Conservation (phyloP, 2,888 invertebrate species). For the Patella pellucida region DNA sequence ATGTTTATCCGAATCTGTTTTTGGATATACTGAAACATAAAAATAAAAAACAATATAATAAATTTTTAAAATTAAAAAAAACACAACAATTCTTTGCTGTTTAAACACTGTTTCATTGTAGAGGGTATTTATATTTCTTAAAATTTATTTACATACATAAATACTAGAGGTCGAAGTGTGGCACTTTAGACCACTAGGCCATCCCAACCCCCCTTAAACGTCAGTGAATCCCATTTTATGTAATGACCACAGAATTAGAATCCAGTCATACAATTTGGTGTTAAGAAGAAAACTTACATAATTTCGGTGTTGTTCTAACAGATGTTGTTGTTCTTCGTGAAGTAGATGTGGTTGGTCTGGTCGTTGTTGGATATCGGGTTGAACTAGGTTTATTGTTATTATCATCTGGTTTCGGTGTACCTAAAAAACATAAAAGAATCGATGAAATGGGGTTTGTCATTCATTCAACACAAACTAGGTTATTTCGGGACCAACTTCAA, state of each 20-base stretch:
- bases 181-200: too few relatives aligned
- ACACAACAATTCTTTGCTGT: background rate
- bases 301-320: background rate
- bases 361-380: background rate
- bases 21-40: background rate
- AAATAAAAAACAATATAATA: background rate
- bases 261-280: too few relatives aligned
- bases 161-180: too few relatives aligned
- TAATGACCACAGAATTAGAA: too few relatives aligned
- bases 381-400: background rate
- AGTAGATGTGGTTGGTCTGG: background rate
- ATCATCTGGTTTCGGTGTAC: background rate
- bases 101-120: too few relatives aligned
- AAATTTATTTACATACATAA: too few relatives aligned
- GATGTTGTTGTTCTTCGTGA: background rate
- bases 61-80: background rate
- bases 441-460: too few relatives aligned
- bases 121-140: too few relatives aligned
- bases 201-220: too few relatives aligned
- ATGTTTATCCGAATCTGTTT: conserved; percentile 6
- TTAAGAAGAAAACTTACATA: background rate
- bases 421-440: background rate
- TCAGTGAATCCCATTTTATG: too few relatives aligned
- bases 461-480: too few relatives aligned
- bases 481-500: too few relatives aligned